phyloP scores from a whole-genome alignment of 2,113 vertebrate species.

The Eira barbara region DNA sequence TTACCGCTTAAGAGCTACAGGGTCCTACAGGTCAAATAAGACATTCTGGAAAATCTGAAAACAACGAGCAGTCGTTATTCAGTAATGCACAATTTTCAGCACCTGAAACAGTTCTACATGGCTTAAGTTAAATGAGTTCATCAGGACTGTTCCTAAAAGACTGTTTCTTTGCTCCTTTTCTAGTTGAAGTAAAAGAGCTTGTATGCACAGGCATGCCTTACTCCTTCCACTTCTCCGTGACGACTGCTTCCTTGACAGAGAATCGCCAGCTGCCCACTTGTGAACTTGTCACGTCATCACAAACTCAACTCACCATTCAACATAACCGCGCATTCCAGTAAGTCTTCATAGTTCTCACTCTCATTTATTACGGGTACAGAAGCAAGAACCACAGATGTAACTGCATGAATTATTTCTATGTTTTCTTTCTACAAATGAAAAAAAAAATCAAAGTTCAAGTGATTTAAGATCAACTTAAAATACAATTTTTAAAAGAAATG shows the following conservation, averaged over 20 bases:
- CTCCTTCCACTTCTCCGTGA: not conserved
- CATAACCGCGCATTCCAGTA: constrained; percentile 85
- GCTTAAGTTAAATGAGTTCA: not conserved
- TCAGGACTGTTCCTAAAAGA: not conserved
- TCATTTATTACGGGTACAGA: constrained; percentile 89
- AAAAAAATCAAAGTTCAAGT: not conserved
- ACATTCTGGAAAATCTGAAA: not conserved
- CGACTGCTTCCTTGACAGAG: not conserved
- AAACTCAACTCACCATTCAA: constrained; percentile 85
- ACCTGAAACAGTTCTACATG: not conserved
- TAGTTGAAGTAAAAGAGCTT: not conserved
- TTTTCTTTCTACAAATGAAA: constrained; percentile 82
- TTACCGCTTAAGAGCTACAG: not conserved
- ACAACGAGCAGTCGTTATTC: not conserved
- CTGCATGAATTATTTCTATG: constrained; percentile 85
- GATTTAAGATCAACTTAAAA: constrained; percentile 35
- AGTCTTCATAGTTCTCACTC: constrained; percentile 81
- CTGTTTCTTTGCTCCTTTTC: not conserved
- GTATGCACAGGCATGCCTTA: not conserved
- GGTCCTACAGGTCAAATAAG: not conserved
- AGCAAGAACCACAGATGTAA: constrained; percentile 84
- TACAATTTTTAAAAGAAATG: not conserved
- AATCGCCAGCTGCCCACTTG: rapidly evolving
- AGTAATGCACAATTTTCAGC: too few species aligned
- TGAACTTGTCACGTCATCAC: rapidly evolving